Evolutionary conservation across 2,888 invertebrate species (phyloP).

Genomic region (Morpho deidamia): DNA sequence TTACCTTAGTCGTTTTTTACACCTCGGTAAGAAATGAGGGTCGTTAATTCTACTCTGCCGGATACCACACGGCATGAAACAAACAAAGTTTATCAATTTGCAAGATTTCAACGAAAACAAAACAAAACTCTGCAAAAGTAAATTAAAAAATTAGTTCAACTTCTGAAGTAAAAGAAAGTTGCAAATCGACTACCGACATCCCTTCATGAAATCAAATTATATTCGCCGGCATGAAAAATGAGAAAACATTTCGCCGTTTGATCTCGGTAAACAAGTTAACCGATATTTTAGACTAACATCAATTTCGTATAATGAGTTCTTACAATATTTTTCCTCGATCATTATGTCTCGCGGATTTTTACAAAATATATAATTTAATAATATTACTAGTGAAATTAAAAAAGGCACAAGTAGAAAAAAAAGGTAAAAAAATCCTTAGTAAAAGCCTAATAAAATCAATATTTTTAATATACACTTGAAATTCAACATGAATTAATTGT

Average conservation of each 20-base stretch:
- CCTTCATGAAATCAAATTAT: constrained; percentile 66
- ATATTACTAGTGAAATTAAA: too few species aligned
- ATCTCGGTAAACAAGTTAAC: constrained; percentile 54
- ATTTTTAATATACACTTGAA: too few species aligned
- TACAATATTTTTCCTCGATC: constrained; percentile 27
- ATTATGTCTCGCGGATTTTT: neutral
- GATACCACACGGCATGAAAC: too few species aligned
- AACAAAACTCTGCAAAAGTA: constrained; percentile 3
- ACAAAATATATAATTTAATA: neutral
- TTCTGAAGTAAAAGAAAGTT: constrained; percentile 51
- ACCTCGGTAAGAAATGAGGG: too few species aligned
- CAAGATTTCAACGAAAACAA: constrained; percentile 3
- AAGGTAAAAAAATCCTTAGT: too few species aligned
- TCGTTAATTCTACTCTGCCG: too few species aligned
- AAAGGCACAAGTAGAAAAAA: too few species aligned
- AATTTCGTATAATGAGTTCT: constrained; percentile 51
- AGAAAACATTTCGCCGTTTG: constrained; percentile 54
- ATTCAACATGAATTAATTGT: too few species aligned
- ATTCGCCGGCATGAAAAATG: constrained; percentile 60
- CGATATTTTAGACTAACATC: constrained; percentile 54
- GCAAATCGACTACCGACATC: constrained; percentile 63
- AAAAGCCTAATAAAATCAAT: too few species aligned
- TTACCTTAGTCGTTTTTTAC: too few species aligned
- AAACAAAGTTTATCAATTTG: constrained; percentile 6
- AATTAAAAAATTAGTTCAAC: constrained; percentile 61